A percentile compares a stretch with the other conserved stretches of the same genome.
phyloP scores from a whole-genome alignment of 2,113 vertebrate species.

The Crotophaga sulcirostris region DNA sequence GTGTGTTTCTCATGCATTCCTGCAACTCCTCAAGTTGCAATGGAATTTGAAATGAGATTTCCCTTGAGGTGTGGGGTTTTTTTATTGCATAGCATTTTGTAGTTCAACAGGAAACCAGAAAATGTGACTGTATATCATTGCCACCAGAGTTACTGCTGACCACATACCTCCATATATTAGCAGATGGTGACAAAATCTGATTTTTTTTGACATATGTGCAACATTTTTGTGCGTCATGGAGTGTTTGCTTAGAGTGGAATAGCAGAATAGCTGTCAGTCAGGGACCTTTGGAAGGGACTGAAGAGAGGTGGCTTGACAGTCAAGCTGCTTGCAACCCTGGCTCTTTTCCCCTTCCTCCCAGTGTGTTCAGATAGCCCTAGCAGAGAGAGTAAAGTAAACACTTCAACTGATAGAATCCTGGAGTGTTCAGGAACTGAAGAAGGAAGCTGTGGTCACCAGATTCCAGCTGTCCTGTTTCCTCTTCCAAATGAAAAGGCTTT shows the following conservation, averaged over 20 bases:
- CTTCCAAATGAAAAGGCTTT: slow-evolving; percentile 10
- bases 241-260: neutral
- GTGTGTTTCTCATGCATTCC: neutral
- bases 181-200: neutral
- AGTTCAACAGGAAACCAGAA: neutral
- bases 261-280: neutral
- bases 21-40: neutral
- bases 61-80: neutral
- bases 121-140: neutral
- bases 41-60: neutral
- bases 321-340: neutral
- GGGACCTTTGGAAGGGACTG: neutral
- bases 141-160: neutral
- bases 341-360: neutral
- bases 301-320: neutral
- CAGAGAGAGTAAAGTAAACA: neutral
- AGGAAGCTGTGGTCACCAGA: neutral
- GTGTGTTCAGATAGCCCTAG: neutral
- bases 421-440: neutral
- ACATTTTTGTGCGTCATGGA: neutral
- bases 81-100: neutral
- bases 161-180: neutral
- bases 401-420: neutral
- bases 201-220: neutral
- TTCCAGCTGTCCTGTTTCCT: slow-evolving; percentile 18